Base-by-base conservation (phyloP, 2,888 invertebrate species). In the Tiliacea citrago region DNA sequence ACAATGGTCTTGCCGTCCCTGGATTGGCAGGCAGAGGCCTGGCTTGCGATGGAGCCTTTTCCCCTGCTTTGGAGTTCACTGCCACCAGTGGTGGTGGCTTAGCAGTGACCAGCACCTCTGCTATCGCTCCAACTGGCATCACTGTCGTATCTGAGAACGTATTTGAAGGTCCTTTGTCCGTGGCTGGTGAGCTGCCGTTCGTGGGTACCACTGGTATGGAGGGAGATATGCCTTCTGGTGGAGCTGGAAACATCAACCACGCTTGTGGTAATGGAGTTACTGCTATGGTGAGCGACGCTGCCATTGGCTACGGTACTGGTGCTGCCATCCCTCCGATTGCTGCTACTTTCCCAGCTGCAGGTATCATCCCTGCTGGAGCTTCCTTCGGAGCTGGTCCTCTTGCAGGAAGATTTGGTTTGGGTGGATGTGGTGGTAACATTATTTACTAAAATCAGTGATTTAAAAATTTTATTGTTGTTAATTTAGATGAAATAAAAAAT, bases 111-210 rank as follows among this genome's bases (percentile, higher is more conserved):
- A 93, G 93, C 71, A 75, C 85, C 0, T 93, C 93, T 18, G 90
- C 90, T 21, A 82, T 90, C 16, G 80, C 90, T 4, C 92, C 93
- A 13, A 85, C 86, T n/a, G 93, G 94, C 5, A 87, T 94, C 8
- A 85, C 89, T 1, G 88, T 94, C 13, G 75, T 87, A 1, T 92
- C 94, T 45, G 93, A 93, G 55, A 94, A 94, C 69, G 84, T 85
- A 0, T 90, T 91, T 49, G 93, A 93, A 82, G 94, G 94, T 16
- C 70, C 88, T 42, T 72, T 94, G 10, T 78, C 86, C 0, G 88
- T 92, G 0, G 84, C 86, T 39, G 94, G 94, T 62, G 89, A 93
- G 55, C 76, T 94, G 39, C 94, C 93, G 2, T 92, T 94, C 85
- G 77, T 92, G 1, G 92, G 92, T 9, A 89, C 93, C 8, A 93